Evolutionary conservation across 1,140 invertebrate species (phyloP).

Genomic region (Epicauta chinensis): DNA sequence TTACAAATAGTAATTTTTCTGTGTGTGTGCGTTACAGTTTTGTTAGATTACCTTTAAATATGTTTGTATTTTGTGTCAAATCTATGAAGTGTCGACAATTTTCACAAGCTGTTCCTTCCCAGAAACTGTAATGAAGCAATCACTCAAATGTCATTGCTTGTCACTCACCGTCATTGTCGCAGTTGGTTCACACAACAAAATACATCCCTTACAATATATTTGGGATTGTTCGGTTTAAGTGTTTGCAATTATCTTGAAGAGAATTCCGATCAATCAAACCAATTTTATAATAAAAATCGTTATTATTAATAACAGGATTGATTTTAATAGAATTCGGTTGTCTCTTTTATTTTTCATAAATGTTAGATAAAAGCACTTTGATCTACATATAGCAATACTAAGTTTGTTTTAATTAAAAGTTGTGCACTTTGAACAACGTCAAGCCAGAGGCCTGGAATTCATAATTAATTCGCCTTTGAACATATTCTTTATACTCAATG

Average conservation of each 20-base stretch:
- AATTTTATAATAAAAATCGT: constrained; percentile 3
- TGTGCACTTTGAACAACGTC: constrained; percentile 32
- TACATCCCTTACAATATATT: constrained; percentile 7
- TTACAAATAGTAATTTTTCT: not conserved
- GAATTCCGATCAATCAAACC: constrained; percentile 19
- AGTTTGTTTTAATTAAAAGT: constrained; percentile 40
- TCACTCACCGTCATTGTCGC: constrained; percentile 23
- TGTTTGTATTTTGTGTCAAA: not conserved
- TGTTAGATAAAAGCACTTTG: constrained; percentile 31
- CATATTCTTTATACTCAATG: constrained; percentile 22
- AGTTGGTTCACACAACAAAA: constrained; percentile 20
- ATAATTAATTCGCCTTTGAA: constrained; percentile 37
- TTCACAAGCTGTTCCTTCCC: constrained; percentile 25
- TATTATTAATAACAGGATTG: too few species aligned
- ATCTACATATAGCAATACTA: constrained; percentile 24
- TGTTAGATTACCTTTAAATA: not conserved
- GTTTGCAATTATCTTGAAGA: constrained; percentile 22
- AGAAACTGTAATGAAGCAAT: constrained; percentile 26
- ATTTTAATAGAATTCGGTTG: constrained; percentile 7
- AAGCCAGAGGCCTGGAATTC: constrained; percentile 33
- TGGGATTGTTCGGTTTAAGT: not conserved
- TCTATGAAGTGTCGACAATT: constrained; percentile 23
- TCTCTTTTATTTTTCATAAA: constrained; percentile 31
- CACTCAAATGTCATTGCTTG: constrained; percentile 25
- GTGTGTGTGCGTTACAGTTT: not conserved